A percentile compares a stretch with the other conserved stretches of the same genome.
These are phyloP conservation scores for Odontocerum albicorne DNA, from an alignment of 2,888 invertebrate species.

Conservation along the genomic window DNA sequence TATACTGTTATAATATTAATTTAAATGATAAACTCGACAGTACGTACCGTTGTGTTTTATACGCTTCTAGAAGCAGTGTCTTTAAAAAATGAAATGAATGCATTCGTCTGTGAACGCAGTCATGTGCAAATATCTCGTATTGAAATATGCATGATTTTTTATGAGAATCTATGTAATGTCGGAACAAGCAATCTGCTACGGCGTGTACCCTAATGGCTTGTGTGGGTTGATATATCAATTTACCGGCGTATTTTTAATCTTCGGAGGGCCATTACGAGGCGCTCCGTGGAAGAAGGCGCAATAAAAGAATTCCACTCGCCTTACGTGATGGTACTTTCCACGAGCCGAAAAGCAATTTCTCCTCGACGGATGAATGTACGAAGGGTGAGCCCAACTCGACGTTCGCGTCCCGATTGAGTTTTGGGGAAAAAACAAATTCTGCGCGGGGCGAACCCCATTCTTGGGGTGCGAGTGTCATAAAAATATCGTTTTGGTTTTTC, in stretches of 20 bases:
- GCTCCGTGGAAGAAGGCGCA: conserved; percentile 14
- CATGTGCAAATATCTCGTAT: too few species aligned
- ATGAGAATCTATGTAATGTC: conserved; percentile 15
- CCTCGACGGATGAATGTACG: conserved; percentile 16
- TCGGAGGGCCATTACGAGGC: conserved; percentile 32
- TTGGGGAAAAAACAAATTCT: not conserved
- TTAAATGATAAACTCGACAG: too few species aligned
- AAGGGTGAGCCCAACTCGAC: not conserved
- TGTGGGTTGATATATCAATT: conserved; percentile 32
- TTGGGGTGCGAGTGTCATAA: too few species aligned
- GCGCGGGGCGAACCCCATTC: not conserved
- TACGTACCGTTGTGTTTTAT: too few species aligned
- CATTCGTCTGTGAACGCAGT: too few species aligned
- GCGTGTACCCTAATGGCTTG: conserved; percentile 6
- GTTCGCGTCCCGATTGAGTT: not conserved
- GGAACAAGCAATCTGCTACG: conserved; percentile 15
- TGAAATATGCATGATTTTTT: conserved; percentile 15
- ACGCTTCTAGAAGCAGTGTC: too few species aligned
- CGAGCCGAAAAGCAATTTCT: conserved; percentile 33
- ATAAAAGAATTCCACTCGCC: conserved; percentile 24
- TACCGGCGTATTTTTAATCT: conserved; percentile 36
- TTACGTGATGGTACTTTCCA: conserved; percentile 22
- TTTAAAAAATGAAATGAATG: too few species aligned
- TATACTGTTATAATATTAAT: too few species aligned
- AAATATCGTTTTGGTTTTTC: too few species aligned